Base-by-base conservation (phyloP, 2,113 vertebrate species). In the Electrona antarctica region DNA sequence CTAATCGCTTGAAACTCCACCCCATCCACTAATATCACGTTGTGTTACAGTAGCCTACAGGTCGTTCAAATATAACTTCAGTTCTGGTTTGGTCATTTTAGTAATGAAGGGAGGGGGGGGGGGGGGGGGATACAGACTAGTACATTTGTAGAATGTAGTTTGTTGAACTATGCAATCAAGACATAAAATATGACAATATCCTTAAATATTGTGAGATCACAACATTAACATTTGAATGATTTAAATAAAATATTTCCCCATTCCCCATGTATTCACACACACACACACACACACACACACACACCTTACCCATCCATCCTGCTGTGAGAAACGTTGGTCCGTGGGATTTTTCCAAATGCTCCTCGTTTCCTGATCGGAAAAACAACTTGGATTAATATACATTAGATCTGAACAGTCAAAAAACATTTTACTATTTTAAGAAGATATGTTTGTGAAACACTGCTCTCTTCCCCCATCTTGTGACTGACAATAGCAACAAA, bases 271-370 rank as follows among this genome's bases (percentile, higher is more conserved):
- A 52, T 52, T n/a, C n/a, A 28, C 56, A 58, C 15, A 14, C 11
- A 56, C 54, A 14, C 4, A 56, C n/a, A 28, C 21, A 58, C 41
- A 47, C 60, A 62, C 58, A 54, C 48, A 72, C 69, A 70, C 46
- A 46, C 67, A 60, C 60, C 85, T 81, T 72, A 87, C 86, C 59
- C 12, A 3, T 83, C 78, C 87, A 90, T 90, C 65, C 66, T 84
- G 56, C 29, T 46, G 1, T n/a, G 59, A 57, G 3, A 67, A 6
- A 12, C 8, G 7, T 2, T 12, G 57, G 54, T 49, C 54, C 57
- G 14, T 48, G n/a, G 49, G 63, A 56, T 51, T 67, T 41, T n/a
- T 73, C 12, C 60, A 52, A 56, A 72, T 41, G 58, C 7, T 64
- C 28, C 6, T 76, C 60, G 12, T 45, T 50, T 67, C 14, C 79